phyloP scores from a whole-genome alignment of 2,797 vertebrate species.

The Parotocinclus haroldoi region DNA sequence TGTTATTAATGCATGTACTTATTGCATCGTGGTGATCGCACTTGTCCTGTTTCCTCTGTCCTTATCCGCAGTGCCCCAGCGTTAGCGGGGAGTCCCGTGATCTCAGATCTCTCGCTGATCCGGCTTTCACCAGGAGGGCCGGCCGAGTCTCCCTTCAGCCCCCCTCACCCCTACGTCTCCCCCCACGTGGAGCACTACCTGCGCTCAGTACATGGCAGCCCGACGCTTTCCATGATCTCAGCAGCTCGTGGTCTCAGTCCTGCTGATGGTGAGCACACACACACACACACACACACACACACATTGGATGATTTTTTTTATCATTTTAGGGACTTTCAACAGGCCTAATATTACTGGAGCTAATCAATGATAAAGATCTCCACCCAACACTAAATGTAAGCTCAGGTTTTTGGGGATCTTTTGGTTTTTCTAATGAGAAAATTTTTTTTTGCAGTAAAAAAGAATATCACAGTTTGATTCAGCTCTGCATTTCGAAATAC shows the following conservation, averaged over 20 bases:
- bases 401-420: too few relatives aligned
- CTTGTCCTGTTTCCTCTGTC: constrained; percentile 19
- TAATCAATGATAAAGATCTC: too few relatives aligned
- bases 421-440: too few relatives aligned
- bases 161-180: constrained; percentile 83
- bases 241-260: constrained; percentile 93
- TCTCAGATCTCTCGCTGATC: constrained; percentile 91
- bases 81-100: constrained; percentile 79
- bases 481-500: too few relatives aligned
- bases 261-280: constrained; percentile 79
- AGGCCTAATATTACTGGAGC: too few relatives aligned
- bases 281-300: constrained; percentile 10
- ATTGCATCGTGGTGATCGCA: too few relatives aligned
- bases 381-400: too few relatives aligned
- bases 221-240: constrained; percentile 93
- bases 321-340: too few relatives aligned
- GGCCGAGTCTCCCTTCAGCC: constrained; percentile 83
- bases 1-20: neutral
- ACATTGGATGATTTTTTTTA: neutral
- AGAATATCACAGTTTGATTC: too few relatives aligned
- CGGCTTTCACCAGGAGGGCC: constrained; percentile 79
- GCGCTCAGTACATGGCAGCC: constrained; percentile 88
- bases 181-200: constrained; percentile 98
- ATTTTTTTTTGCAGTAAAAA: too few relatives aligned
- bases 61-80: constrained; percentile 71